These are phyloP conservation scores for Epiblema foenella DNA, from an alignment of 2,888 invertebrate species.

Conservation along the genomic window DNA sequence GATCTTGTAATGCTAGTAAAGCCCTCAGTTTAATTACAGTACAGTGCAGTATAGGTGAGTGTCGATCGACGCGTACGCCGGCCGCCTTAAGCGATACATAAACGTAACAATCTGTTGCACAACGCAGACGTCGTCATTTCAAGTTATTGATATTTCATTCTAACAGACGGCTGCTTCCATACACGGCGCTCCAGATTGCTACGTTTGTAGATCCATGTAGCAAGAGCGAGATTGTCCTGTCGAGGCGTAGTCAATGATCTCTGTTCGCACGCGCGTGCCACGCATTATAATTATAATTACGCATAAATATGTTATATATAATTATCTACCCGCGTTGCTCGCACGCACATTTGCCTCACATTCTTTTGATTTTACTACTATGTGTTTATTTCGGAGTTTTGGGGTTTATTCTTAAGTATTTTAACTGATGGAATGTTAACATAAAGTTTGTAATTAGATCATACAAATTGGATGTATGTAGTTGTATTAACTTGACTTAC, in stretches of 20 bases:
- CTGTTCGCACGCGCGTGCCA: slow-evolving; percentile 56
- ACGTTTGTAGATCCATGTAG: background rate
- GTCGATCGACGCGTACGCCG: slow-evolving; percentile 22
- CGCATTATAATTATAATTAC: slow-evolving; percentile 26
- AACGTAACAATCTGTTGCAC: background rate
- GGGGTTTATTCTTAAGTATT: slow-evolving; percentile 67
- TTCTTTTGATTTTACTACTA: slow-evolving; percentile 46
- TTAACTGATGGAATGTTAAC: slow-evolving; percentile 75
- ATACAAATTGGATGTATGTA: slow-evolving; percentile 58
- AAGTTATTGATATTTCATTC: no score
- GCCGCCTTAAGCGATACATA: background rate
- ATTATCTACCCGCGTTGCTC: slow-evolving; percentile 26
- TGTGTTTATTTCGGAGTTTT: slow-evolving; percentile 66
- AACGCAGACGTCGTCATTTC: no score
- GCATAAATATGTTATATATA: slow-evolving; percentile 6
- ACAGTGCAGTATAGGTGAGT: background rate
- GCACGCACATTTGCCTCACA: slow-evolving; percentile 46
- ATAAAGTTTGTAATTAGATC: slow-evolving; percentile 49
- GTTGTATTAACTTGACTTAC: slow-evolving; percentile 60
- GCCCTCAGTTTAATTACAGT: background rate
- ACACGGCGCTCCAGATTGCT: background rate
- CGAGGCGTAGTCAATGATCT: slow-evolving; percentile 62
- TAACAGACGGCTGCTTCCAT: no score
- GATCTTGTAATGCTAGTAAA: background rate
- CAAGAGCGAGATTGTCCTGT: slow-evolving; percentile 53